Evolutionary conservation across 2,797 vertebrate genomes (phyloP).

Genomic region (Balearica regulorum): DNA sequence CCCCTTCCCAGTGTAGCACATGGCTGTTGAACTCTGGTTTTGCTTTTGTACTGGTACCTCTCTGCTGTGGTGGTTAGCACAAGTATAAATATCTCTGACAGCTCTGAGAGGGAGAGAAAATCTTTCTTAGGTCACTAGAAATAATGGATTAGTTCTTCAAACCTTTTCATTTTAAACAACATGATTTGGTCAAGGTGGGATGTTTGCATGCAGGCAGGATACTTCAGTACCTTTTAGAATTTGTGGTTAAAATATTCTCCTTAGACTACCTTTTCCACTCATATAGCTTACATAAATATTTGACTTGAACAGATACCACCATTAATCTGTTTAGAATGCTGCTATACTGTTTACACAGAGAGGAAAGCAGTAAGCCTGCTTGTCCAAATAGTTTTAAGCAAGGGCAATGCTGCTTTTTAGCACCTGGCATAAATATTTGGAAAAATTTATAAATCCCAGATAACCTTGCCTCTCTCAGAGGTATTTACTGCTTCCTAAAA

Average conservation of each 20-base stretch:
- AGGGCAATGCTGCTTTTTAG: conserved; percentile 76
- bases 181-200: conserved; percentile 49
- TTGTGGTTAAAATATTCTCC: conserved; percentile 65
- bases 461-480: conserved; percentile 69
- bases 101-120: not conserved
- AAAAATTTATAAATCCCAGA: conserved; percentile 74
- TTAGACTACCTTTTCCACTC: conserved; percentile 71
- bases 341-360: conserved; percentile 75
- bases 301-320: conserved; percentile 74
- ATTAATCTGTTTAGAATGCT: conserved; percentile 80
- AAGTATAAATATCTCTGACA: not conserved
- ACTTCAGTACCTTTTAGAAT: conserved; percentile 63
- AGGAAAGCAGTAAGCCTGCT: conserved; percentile 72
- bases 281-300: conserved; percentile 78
- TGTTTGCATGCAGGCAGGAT: conserved; percentile 49
- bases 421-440: conserved; percentile 84
- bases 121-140: conserved; percentile 50
- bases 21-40: not conserved
- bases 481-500: conserved; percentile 72
- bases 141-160: conserved; percentile 47
- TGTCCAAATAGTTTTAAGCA: conserved; percentile 72
- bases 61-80: not conserved
- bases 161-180: conserved; percentile 61
- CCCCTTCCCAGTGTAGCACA: not conserved
- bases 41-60: not conserved